Conservation (phyloP, 2,797 vertebrate genomes). For the Ambastaia sidthimunki region DNA sequence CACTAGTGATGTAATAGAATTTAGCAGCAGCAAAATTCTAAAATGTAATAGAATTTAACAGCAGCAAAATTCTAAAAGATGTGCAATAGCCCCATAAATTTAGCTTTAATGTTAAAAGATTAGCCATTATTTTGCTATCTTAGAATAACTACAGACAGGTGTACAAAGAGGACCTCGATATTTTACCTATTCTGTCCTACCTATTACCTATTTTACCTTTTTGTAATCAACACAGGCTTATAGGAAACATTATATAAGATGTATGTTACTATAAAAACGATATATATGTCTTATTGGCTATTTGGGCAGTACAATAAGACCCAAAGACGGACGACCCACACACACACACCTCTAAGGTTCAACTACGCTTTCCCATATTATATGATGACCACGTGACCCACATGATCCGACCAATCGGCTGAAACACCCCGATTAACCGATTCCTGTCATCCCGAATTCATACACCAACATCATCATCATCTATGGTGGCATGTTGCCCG, state of each 20-base stretch:
- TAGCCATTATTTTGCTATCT: not conserved
- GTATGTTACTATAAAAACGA: not conserved
- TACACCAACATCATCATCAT: constrained; percentile 61
- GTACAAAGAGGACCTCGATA: not conserved
- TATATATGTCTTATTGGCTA: not conserved
- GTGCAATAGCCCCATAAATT: not conserved
- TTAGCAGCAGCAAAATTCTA: not conserved
- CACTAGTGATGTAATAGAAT: not conserved
- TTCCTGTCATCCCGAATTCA: constrained; percentile 65
- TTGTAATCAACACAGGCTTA: not conserved
- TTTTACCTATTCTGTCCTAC: not conserved
- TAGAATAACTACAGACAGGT: constrained; percentile 5
- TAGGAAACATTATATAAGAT: not conserved
- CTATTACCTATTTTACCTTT: not conserved
- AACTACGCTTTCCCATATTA: constrained; percentile 63
- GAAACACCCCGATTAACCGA: constrained; percentile 65
- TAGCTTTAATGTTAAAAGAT: not conserved
- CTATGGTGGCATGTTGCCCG: constrained; percentile 58
- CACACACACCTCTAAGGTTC: constrained; percentile 44
- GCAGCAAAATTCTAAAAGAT: not conserved
- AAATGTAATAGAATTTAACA: not conserved
- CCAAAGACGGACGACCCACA: constrained; percentile 29
- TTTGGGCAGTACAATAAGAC: constrained; percentile 3
- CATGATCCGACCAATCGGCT: constrained; percentile 72
- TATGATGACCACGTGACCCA: constrained; percentile 76